phyloP scores from a whole-genome alignment of 1,140 invertebrate genomes.

The Harpegnathos saltator region DNA sequence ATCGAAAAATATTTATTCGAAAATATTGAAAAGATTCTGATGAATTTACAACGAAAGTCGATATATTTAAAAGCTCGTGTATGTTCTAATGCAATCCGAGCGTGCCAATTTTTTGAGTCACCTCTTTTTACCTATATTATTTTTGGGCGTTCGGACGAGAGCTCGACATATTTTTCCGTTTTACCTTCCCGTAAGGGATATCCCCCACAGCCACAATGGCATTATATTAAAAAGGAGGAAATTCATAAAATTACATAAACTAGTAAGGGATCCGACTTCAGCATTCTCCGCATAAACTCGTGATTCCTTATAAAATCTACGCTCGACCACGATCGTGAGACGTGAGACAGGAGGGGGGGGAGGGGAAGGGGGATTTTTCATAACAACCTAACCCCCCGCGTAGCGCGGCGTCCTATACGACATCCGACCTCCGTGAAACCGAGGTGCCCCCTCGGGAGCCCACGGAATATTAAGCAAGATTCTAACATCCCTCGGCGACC shows the following conservation, averaged over 20 bases:
- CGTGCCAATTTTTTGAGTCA: no score
- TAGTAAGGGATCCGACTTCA: constrained; percentile 4
- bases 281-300: neutral
- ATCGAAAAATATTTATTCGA: no score
- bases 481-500: constrained; percentile 66
- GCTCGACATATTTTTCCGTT: no score
- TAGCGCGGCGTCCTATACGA: constrained; percentile 24
- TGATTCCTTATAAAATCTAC: constrained; percentile 15
- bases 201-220: neutral
- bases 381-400: neutral
- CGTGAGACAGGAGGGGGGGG: no score
- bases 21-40: no score
- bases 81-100: no score
- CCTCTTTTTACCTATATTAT: no score
- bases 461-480: constrained; percentile 81
- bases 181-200: neutral
- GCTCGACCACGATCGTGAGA: neutral
- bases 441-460: constrained; percentile 73
- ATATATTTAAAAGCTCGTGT: no score
- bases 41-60: no score
- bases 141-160: no score
- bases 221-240: neutral
- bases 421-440: constrained; percentile 46
- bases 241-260: neutral
- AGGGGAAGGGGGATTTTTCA: constrained; percentile 48